phyloP scores from a whole-genome alignment of 2,113 vertebrate genomes.

The Symphodus melops region DNA sequence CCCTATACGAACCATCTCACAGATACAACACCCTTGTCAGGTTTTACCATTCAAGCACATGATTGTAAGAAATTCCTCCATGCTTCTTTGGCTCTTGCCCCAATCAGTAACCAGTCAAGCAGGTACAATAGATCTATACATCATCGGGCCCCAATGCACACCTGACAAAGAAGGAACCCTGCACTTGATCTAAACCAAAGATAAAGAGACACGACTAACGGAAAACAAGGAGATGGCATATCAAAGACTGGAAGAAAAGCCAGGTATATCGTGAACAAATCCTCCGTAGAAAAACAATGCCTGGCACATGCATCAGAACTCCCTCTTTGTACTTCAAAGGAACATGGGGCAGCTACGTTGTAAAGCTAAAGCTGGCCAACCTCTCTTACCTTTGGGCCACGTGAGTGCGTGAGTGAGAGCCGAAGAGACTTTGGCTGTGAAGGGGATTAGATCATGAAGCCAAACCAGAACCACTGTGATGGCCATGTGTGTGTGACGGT shows the following conservation, averaged over 20 bases:
- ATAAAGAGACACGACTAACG: constrained; percentile 11
- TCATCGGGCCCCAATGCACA: constrained; percentile 59
- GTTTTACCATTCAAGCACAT: constrained; percentile 34
- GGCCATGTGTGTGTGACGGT: constrained; percentile 51
- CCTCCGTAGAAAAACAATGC: not conserved
- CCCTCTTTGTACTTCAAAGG: not conserved
- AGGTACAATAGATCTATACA: constrained; percentile 53
- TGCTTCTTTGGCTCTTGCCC: constrained; percentile 40
- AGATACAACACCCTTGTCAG: not conserved
- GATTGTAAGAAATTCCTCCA: constrained; percentile 49
- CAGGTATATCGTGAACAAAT: not conserved
- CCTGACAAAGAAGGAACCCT: constrained; percentile 42
- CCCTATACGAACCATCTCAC: not conserved
- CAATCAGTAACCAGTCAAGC: constrained; percentile 69
- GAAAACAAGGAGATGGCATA: constrained; percentile 10
- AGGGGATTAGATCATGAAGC: constrained; percentile 79
- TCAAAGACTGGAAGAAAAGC: constrained; percentile 1
- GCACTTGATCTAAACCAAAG: constrained; percentile 6
- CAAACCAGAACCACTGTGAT: constrained; percentile 66
- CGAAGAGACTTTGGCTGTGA: constrained; percentile 65
- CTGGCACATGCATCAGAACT: not conserved
- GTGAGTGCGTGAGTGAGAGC: constrained; percentile 69
- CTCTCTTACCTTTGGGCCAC: constrained; percentile 55
- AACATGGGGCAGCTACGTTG: constrained; percentile 12
- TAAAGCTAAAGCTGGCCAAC: constrained; percentile 23